Evolutionary conservation across 2,888 invertebrate genomes (phyloP).

Genomic region (Eurois occulta): DNA sequence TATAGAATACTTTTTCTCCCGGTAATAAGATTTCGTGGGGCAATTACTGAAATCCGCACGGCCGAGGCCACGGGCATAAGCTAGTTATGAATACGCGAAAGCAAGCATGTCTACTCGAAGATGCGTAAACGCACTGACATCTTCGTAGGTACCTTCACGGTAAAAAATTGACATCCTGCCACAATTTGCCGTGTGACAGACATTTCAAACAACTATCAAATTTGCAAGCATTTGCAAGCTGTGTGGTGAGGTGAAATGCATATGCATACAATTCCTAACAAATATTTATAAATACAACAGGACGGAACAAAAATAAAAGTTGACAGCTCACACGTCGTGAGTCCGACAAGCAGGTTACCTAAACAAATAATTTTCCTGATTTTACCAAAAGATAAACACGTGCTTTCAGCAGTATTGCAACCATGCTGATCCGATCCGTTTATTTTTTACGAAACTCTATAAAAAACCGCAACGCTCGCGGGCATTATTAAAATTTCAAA

Average conservation of each 20-base stretch:
- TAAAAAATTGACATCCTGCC: not conserved
- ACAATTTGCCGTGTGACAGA: not conserved
- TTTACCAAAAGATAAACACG: not conserved
- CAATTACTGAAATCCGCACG: no score
- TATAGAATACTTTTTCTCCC: not conserved
- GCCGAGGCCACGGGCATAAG: no score
- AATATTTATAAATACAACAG: no score
- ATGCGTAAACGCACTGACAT: not conserved
- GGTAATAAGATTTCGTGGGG: no score
- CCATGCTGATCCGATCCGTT: not conserved
- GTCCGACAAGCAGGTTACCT: no score
- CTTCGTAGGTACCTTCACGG: not conserved
- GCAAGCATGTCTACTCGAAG: not conserved
- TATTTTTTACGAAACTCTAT: constrained; percentile 31
- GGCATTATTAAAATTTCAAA: constrained; percentile 72
- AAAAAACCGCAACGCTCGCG: constrained; percentile 35
- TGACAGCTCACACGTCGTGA: no score
- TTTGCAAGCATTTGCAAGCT: no score
- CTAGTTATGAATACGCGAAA: not conserved
- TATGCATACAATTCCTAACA: no score
- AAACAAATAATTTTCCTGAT: not conserved
- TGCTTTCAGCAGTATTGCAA: not conserved
- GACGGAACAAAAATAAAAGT: no score
- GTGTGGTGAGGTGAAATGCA: no score
- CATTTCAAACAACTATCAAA: not conserved